A percentile compares a stretch with the other conserved stretches of the same genome.
Conservation (phyloP, 1,140 invertebrate species). For the Solen grandis region DNA sequence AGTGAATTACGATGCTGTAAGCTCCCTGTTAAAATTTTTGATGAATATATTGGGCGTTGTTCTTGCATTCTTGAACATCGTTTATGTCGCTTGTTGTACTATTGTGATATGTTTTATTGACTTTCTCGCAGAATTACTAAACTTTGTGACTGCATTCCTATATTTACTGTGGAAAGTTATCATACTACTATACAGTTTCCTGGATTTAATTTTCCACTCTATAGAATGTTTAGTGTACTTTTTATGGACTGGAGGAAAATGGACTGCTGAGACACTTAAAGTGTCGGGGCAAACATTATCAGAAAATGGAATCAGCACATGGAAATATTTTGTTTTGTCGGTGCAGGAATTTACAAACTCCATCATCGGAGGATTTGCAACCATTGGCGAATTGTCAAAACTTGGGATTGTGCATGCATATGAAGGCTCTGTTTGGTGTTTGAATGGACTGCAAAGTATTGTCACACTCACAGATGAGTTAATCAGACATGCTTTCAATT, state of each 20-base stretch:
- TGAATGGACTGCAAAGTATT: conserved; percentile 10
- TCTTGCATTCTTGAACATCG: conserved; percentile 6
- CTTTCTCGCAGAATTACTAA: conserved; percentile 55
- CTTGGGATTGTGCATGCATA: not conserved
- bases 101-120: conserved; percentile 33
- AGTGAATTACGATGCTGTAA: conserved; percentile 19
- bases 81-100: conserved; percentile 29
- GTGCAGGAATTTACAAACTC: conserved; percentile 46
- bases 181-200: conserved; percentile 50
- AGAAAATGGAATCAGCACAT: conserved; percentile 42
- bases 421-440: conserved; percentile 31
- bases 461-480: conserved; percentile 8
- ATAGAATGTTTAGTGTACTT: conserved; percentile 57
- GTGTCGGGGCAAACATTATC: conserved; percentile 39
- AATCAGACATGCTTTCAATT: conserved; percentile 26
- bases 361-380: conserved; percentile 35
- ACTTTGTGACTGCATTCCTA: conserved; percentile 55
- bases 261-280: conserved; percentile 51
- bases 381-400: conserved; percentile 19
- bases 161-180: conserved; percentile 63
- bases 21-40: not conserved
- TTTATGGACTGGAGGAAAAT: conserved; percentile 51
- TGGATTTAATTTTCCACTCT: conserved; percentile 51
- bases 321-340: conserved; percentile 37
- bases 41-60: conserved; percentile 14